phyloP scores from a whole-genome alignment of 1,140 invertebrate genomes.

The Bemisia tabaci region DNA sequence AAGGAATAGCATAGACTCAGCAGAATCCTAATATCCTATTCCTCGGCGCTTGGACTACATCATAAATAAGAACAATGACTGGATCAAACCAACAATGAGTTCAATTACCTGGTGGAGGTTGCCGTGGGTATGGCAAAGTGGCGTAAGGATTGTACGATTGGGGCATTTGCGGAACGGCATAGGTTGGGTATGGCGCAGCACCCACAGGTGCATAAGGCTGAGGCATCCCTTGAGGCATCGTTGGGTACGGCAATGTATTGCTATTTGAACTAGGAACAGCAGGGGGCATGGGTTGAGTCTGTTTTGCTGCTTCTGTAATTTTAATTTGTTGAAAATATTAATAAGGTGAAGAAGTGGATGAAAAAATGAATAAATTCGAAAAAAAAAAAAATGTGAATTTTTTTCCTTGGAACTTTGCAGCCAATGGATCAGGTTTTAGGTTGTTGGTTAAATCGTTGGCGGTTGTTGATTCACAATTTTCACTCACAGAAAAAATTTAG shows the following conservation, averaged over 20 bases:
- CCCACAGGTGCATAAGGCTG: slow-evolving; percentile 51
- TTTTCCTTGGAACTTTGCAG: not conserved
- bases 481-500: no score
- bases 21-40: not conserved
- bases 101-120: slow-evolving; percentile 21
- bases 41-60: slow-evolving; percentile 3
- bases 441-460: not conserved
- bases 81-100: not conserved
- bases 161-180: slow-evolving; percentile 58
- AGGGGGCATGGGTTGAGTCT: slow-evolving; percentile 19
- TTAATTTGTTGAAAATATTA: slow-evolving; percentile 15
- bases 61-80: not conserved
- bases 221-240: slow-evolving; percentile 53
- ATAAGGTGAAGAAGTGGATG: not conserved
- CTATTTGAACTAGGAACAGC: slow-evolving; percentile 28
- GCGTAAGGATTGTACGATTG: slow-evolving; percentile 74
- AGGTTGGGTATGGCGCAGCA: slow-evolving; percentile 51
- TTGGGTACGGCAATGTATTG: slow-evolving; percentile 39
- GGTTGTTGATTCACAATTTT: no score
- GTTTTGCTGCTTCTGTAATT: slow-evolving; percentile 26
- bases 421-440: not conserved
- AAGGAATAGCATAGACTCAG: not conserved
- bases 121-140: slow-evolving; percentile 55
- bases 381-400: not conserved
- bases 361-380: not conserved